Evolutionary conservation across 2,888 invertebrate species (phyloP).

Genomic region (Psylliodes chrysocephalus): DNA sequence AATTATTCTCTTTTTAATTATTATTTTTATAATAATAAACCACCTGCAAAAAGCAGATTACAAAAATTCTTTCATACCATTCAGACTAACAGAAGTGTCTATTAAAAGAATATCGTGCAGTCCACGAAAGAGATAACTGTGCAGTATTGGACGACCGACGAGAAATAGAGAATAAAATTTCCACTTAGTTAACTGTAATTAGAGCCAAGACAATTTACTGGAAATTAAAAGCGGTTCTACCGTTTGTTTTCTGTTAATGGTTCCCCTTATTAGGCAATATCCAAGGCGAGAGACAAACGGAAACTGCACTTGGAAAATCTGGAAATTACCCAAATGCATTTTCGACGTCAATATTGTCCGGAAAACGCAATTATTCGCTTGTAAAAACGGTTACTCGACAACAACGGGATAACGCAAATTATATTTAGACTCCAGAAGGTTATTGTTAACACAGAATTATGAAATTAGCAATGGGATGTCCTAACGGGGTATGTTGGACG

Average conservation of each 20-base stretch:
- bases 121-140: conserved; percentile 21
- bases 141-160: conserved; percentile 16
- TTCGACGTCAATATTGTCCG: conserved; percentile 47
- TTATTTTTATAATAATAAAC: too few species aligned
- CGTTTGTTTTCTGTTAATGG: conserved; percentile 46
- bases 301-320: conserved; percentile 49
- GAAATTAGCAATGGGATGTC: background rate
- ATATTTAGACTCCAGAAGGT: background rate
- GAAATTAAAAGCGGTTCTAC: conserved; percentile 49
- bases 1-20: too few species aligned
- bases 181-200: conserved; percentile 47
- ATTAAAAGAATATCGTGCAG: conserved; percentile 12
- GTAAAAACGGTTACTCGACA: background rate
- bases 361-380: conserved; percentile 48
- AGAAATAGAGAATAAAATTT: conserved; percentile 40
- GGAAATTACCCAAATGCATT: conserved; percentile 53
- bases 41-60: too few species aligned
- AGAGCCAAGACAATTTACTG: conserved; percentile 45
- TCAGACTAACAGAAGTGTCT: conserved; percentile 8
- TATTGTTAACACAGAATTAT: background rate
- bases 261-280: conserved; percentile 50
- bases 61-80: background rate
- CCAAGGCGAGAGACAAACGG: conserved; percentile 44
- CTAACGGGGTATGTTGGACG: too few species aligned
- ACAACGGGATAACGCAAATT: background rate